Percentiles rank a stretch among this genome's conserved stretches.
Evolutionary conservation across 2,797 vertebrate species (phyloP).

Genomic region (Thunnus albacares): DNA sequence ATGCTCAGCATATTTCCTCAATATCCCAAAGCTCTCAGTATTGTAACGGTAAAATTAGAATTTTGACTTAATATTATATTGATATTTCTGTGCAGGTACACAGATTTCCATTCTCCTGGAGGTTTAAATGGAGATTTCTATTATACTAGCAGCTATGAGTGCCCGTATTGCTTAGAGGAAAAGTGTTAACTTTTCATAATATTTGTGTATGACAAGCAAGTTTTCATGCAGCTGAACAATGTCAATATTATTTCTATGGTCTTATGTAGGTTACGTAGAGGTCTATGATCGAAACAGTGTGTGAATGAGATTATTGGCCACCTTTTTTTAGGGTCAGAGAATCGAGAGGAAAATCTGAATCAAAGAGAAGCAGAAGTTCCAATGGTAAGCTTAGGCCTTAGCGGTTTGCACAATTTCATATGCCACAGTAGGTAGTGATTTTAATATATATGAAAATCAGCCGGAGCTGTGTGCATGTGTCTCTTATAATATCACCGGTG

Average conservation of each 20-base stretch:
- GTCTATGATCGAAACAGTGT: constrained; percentile 73
- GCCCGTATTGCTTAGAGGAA: constrained; percentile 39
- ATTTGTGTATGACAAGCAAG: constrained; percentile 82
- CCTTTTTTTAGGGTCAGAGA: constrained; percentile 84
- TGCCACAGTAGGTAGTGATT: constrained; percentile 90
- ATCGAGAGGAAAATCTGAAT: constrained; percentile 78
- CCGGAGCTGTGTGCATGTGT: constrained; percentile 90
- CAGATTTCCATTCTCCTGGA: constrained; percentile 51
- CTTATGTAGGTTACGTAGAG: constrained; percentile 63
- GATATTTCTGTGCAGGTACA: constrained; percentile 59
- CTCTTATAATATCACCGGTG: constrained; percentile 90
- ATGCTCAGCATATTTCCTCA: constrained; percentile 51
- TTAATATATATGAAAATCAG: constrained; percentile 99
- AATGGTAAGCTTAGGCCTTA: constrained; percentile 87
- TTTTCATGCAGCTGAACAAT: constrained; percentile 80
- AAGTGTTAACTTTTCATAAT: constrained; percentile 80
- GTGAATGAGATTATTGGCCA: constrained; percentile 81
- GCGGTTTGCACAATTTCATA: constrained; percentile 89
- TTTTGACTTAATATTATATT: constrained; percentile 65
- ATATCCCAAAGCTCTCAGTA: constrained; percentile 65
- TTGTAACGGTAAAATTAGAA: constrained; percentile 66
- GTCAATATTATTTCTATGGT: constrained; percentile 81
- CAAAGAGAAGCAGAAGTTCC: constrained; percentile 84
- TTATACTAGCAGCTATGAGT: constrained; percentile 54
- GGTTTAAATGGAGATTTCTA: constrained; percentile 70